Percentiles rank a stretch among this genome's conserved stretches.
Conservation (phyloP, 2,113 vertebrate species). For the Antechinus stuartii region DNA sequence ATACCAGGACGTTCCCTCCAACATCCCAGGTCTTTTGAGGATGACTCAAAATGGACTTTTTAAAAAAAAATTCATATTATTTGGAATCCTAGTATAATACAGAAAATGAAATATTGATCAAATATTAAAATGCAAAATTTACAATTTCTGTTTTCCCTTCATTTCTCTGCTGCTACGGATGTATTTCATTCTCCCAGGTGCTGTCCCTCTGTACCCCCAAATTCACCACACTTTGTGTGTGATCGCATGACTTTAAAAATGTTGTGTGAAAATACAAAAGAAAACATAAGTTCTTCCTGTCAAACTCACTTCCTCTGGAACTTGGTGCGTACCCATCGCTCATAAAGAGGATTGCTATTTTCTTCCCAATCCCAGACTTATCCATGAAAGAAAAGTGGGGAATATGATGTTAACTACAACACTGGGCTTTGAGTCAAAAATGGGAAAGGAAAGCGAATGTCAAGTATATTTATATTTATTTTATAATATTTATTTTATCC, state of each 20-base stretch:
- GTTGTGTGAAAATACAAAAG: neutral
- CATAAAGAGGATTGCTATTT: neutral
- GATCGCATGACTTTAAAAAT: neutral
- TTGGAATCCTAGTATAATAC: neutral
- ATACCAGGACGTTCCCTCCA: neutral
- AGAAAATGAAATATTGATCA: neutral
- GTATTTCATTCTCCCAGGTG: neutral
- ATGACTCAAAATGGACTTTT: neutral
- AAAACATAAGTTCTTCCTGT: neutral
- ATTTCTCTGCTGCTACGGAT: neutral
- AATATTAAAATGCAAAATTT: neutral
- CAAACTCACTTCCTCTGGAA: neutral
- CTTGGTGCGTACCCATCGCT: neutral
- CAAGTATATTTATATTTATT: neutral
- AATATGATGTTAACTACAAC: neutral
- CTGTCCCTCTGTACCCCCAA: neutral
- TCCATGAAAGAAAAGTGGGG: neutral
- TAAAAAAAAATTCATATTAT: neutral
- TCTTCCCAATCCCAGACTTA: neutral
- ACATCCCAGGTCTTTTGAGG: neutral
- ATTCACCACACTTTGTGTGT: neutral
- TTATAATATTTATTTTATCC: neutral
- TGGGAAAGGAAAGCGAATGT: neutral
- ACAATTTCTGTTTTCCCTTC: neutral
- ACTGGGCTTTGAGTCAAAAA: neutral